Evolutionary conservation across 2,888 invertebrate genomes (phyloP).

Genomic region (Ecliptopera silaceata): DNA sequence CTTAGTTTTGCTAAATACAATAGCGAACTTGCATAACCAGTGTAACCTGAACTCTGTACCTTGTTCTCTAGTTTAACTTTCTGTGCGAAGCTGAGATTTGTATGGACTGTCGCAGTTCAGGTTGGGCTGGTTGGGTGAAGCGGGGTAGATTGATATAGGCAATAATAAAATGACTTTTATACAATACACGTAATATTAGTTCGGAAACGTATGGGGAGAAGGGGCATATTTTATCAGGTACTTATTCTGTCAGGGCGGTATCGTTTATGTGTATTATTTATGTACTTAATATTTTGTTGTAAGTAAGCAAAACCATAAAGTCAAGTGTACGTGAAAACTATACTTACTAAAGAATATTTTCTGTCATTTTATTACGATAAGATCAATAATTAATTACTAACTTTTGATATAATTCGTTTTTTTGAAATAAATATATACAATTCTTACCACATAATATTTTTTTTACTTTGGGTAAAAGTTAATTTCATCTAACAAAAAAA

Average conservation of each 20-base stretch:
- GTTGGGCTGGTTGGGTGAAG: conserved; percentile 30
- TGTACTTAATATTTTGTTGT: conserved; percentile 2
- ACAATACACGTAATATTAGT: conserved; percentile 36
- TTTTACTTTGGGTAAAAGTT: too few species aligned
- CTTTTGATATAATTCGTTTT: too few species aligned
- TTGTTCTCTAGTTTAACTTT: conserved; percentile 18
- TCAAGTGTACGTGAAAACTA: neutral
- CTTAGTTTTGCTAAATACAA: conserved; percentile 38
- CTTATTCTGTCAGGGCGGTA: conserved; percentile 10
- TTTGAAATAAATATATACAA: too few species aligned
- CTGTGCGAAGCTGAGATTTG: conserved; percentile 20
- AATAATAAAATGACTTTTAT: conserved; percentile 58
- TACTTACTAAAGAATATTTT: neutral
- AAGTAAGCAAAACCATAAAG: neutral
- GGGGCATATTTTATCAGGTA: conserved; percentile 17
- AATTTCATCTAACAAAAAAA: too few species aligned
- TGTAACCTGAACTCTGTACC: conserved; percentile 34
- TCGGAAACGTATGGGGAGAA: conserved; percentile 22
- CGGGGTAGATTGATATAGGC: conserved; percentile 44
- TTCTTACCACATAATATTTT: too few species aligned
- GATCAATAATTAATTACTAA: too few species aligned
- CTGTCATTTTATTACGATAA: too few species aligned
- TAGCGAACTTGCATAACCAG: conserved; percentile 44
- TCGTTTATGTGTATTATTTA: conserved; percentile 8
- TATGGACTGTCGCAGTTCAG: conserved; percentile 34